Percentiles rank a stretch among this genome's conserved stretches.
phyloP scores from a whole-genome alignment of 2,113 vertebrate genomes.

The Micromys minutus region DNA sequence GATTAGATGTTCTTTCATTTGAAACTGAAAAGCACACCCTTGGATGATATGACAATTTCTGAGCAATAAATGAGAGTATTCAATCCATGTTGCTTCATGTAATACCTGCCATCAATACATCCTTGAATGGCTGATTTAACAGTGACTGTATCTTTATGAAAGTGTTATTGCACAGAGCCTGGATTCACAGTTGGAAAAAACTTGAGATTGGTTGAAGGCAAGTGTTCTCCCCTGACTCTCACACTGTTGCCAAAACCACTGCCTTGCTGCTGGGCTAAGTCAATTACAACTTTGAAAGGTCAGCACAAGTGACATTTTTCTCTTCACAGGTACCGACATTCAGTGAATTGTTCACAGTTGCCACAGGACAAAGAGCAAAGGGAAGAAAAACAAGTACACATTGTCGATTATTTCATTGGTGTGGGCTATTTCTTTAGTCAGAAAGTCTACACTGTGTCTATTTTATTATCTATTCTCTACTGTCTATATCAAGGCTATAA shows the following conservation, averaged over 20 bases:
- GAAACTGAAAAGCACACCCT: neutral
- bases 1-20: constrained; percentile 9
- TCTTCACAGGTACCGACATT: neutral
- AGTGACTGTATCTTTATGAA: constrained; percentile 5
- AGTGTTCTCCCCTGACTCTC: neutral
- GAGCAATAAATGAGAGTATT: constrained; percentile 38
- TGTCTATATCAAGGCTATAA: neutral
- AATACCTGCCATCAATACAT: neutral
- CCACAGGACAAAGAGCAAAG: neutral
- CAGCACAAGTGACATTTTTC: constrained; percentile 20
- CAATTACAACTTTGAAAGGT: neutral
- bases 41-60: constrained; percentile 23
- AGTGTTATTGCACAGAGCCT: neutral
- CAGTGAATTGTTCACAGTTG: constrained; percentile 35
- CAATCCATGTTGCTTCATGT: neutral
- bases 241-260: neutral
- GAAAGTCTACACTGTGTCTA: neutral
- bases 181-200: neutral
- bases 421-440: neutral
- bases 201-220: neutral
- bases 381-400: neutral
- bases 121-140: constrained; percentile 37
- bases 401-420: constrained; percentile 4
- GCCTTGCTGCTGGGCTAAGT: constrained; percentile 19
- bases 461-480: neutral